Evolutionary conservation across 1,140 invertebrate species (phyloP).

Genomic region (Meloidogyne hapla): DNA sequence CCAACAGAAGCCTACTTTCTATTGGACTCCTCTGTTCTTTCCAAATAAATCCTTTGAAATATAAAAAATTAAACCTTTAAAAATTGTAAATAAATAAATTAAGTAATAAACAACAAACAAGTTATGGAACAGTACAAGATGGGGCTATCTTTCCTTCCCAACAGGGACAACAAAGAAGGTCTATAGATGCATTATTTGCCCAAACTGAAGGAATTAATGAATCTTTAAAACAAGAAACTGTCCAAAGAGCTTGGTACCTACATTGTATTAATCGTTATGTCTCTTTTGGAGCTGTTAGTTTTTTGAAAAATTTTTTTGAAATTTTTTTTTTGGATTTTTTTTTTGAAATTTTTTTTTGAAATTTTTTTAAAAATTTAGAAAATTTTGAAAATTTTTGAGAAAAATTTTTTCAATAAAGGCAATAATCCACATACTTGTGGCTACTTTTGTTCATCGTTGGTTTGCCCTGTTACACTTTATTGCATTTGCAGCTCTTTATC

Average conservation of each 20-base stretch:
- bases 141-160: background rate
- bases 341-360: no score
- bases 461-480: constrained; percentile 81
- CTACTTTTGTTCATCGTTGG: constrained; percentile 87
- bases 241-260: constrained; percentile 34
- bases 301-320: background rate
- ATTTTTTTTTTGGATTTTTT: no score
- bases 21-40: no score
- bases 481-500: constrained; percentile 80
- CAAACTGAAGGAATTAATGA: constrained; percentile 6
- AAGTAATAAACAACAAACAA: constrained; percentile 30
- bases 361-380: no score
- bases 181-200: constrained; percentile 75
- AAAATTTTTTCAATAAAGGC: constrained; percentile 68
- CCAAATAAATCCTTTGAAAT: no score
- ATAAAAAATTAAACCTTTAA: no score
- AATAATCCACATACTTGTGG: constrained; percentile 80
- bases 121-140: constrained; percentile 51
- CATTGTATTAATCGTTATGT: constrained; percentile 56
- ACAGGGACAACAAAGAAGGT: constrained; percentile 76
- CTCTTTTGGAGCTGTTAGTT: constrained; percentile 31
- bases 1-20: no score
- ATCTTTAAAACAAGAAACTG: constrained; percentile 70
- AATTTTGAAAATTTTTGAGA: no score
- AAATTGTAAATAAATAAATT: background rate